These are phyloP conservation scores for Hyppa rectilinea DNA, from an alignment of 2,888 invertebrate genomes.

Conservation along the genomic window DNA sequence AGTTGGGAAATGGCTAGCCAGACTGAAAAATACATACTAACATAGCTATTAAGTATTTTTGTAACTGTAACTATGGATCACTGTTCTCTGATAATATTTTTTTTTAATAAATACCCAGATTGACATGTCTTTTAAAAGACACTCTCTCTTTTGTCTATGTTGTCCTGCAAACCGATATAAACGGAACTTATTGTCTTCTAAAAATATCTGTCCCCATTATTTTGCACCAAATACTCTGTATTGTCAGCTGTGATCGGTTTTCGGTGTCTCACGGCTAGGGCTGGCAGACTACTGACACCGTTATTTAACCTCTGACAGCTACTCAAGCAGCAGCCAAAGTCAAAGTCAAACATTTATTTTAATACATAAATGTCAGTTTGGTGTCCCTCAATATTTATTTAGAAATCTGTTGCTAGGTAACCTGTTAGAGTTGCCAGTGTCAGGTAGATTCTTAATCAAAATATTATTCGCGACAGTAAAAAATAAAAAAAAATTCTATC, in stretches of 20 bases:
- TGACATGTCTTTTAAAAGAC: slow-evolving; percentile 3
- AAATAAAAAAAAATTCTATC: no score
- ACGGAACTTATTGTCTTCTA: slow-evolving; percentile 38
- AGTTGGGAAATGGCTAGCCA: no score
- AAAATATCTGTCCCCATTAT: slow-evolving; percentile 52
- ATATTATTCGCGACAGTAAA: no score
- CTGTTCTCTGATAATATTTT: no score
- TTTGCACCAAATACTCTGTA: slow-evolving; percentile 40
- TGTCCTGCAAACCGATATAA: slow-evolving; percentile 23
- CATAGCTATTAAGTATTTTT: no score
- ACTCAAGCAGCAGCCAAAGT: not conserved
- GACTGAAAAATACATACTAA: no score
- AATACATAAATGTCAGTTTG: no score
- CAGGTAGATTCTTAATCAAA: no score
- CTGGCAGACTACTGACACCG: not conserved
- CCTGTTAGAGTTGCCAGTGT: no score
- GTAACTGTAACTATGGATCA: no score
- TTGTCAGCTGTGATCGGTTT: slow-evolving; percentile 56
- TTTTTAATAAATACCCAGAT: not conserved
- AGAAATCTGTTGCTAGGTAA: not conserved
- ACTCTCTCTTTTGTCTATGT: slow-evolving; percentile 10
- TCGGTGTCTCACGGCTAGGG: slow-evolving; percentile 38
- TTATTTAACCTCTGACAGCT: no score
- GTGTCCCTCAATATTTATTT: no score
- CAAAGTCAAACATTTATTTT: not conserved